Percentiles rank a stretch among this genome's conserved stretches.
Evolutionary conservation across 2,113 vertebrate species (phyloP).

Genomic region (Leptocoma aspasia): DNA sequence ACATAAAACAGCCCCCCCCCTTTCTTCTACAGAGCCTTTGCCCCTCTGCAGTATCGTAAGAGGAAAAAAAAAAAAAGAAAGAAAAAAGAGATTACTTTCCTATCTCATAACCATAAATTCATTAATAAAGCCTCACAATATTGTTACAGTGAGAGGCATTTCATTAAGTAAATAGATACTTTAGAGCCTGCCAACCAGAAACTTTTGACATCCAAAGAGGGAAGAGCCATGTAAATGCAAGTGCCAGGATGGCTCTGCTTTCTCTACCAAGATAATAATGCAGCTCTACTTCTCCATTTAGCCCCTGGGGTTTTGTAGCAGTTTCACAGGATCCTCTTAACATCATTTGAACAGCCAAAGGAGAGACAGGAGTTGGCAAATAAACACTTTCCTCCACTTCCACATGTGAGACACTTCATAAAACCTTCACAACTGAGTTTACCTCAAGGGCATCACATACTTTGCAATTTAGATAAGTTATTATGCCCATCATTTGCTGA

Average conservation of each 20-base stretch:
- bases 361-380: constrained; percentile 52
- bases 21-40: not conserved
- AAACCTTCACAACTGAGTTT: constrained; percentile 63
- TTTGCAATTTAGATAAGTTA: constrained; percentile 70
- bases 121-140: constrained; percentile 5
- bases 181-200: constrained; percentile 9
- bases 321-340: constrained; percentile 48
- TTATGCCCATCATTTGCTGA: constrained; percentile 61
- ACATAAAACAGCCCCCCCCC: rapidly evolving
- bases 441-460: constrained; percentile 62
- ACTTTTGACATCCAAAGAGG: not conserved
- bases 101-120: not conserved
- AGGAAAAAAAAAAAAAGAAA: not conserved
- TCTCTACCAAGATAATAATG: not conserved
- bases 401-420: constrained; percentile 61
- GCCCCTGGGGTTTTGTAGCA: constrained; percentile 27
- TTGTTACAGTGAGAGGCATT: not conserved
- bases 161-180: constrained; percentile 12
- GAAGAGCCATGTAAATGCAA: not conserved
- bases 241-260: not conserved
- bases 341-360: constrained; percentile 43
- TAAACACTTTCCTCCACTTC: constrained; percentile 54
- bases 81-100: not conserved
- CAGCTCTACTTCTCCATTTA: not conserved
- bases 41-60: not conserved